Conservation (phyloP, 2,797 vertebrate species). For the Pangasius mekongensis region DNA sequence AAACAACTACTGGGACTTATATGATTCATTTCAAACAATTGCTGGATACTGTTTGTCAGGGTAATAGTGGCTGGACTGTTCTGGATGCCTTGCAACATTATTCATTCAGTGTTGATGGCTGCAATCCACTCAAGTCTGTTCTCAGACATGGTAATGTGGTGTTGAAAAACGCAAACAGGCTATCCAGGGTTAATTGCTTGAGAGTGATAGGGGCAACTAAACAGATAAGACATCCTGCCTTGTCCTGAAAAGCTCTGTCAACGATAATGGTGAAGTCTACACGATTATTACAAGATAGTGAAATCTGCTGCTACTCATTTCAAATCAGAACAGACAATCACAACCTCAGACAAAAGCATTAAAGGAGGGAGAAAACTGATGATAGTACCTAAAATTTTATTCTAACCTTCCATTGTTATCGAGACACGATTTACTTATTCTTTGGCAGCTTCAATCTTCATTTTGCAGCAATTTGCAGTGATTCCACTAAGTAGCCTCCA, state of each 20-base stretch:
- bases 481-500: conserved; percentile 19
- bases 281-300: conserved; percentile 70
- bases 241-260: conserved; percentile 70
- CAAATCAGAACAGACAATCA: conserved; percentile 52
- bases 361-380: conserved; percentile 11
- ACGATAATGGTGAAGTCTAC: conserved; percentile 61
- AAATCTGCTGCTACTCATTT: conserved; percentile 46
- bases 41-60: conserved; percentile 3
- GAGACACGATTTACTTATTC: conserved; percentile 46
- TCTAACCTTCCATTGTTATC: conserved; percentile 45
- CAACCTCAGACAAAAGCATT: conserved; percentile 31
- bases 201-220: conserved; percentile 68
- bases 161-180: conserved; percentile 59
- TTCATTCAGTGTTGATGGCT: conserved; percentile 30
- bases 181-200: conserved; percentile 75
- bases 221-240: conserved; percentile 74
- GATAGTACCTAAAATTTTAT: conserved; percentile 40
- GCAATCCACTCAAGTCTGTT: conserved; percentile 14
- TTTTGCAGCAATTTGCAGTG: conserved; percentile 17
- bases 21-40: neutral
- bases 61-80: conserved; percentile 19
- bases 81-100: conserved; percentile 35
- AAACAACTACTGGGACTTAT: neutral
- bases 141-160: conserved; percentile 47
- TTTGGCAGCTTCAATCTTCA: conserved; percentile 43